Base-by-base conservation (phyloP, 2,113 vertebrate species). In the Gallinago jamesoni region DNA sequence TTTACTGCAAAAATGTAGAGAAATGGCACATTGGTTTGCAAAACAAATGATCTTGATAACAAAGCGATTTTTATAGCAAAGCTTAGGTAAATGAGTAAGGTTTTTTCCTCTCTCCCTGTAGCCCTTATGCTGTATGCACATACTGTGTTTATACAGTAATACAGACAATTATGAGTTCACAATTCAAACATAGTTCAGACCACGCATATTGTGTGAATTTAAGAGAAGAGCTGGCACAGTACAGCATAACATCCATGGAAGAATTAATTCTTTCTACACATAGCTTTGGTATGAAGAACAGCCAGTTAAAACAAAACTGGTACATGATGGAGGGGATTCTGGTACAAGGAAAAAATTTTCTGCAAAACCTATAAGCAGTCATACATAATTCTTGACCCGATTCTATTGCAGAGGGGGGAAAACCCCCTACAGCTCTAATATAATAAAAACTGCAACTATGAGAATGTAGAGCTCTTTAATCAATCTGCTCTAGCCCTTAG, bases 401-500 rank as follows among this genome's bases (percentile, higher is more conserved):
- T 92, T 3, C 25, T 75, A 6, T 55, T 90, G 56, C 68, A 64
- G 39, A 41, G 12, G 7, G 22, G 48, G 33, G 2, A 31, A 48
- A 92, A 74, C 1, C 1, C 56, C 78, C 96, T 89, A 48, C 59
- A 92, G 90, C 75, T 80, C 53, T 90, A 67, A 76, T 68, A 77
- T 50, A 67, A 77, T 90, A 88, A 95, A 93, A 96, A 79, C 41
- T 91, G 84, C 84, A 72, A 85, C 53, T 79, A 37, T 67, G 60
- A 77, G 64, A 69, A 43, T 70, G 47, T 73, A 66, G 66, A 96
- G 55, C 75, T 94, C 84, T 88, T 96, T 91, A 94, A 96, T 96
- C 93, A 95, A 77, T 64, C 74, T 66, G 45, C n/a, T 68, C 31
- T 76, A 77, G 47, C 87, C 87, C 84, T 93, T 68, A 88, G 47